phyloP scores from a whole-genome alignment of 2,797 vertebrate genomes.

The Prionace glauca region DNA sequence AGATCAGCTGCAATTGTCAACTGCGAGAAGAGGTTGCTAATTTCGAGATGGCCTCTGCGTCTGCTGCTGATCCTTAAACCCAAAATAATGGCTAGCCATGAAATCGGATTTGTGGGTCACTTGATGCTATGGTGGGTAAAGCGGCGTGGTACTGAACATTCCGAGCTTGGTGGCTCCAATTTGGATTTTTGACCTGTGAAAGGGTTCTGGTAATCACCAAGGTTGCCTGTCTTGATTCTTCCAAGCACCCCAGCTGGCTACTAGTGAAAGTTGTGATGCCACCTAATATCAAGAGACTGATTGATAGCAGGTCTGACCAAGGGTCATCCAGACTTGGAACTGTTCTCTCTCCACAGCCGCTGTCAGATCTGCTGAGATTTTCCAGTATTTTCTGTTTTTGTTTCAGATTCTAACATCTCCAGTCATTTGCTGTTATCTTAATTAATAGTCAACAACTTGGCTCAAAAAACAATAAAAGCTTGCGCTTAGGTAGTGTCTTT shows the following conservation, averaged over 20 bases:
- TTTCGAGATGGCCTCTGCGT: not conserved
- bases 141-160: not conserved
- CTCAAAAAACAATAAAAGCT: not conserved
- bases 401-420: no score
- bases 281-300: not conserved
- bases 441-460: not conserved
- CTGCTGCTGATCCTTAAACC: conserved; percentile 25
- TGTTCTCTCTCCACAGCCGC: no score
- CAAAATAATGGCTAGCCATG: not conserved
- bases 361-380: no score
- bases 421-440: no score
- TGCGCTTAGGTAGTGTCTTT: not conserved
- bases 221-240: not conserved
- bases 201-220: no score
- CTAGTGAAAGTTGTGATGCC: not conserved
- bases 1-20: conserved; percentile 1
- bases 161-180: not conserved
- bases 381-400: no score
- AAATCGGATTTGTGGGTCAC: conserved; percentile 25
- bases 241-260: not conserved
- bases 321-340: no score
- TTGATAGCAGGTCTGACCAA: not conserved
- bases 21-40: not conserved
- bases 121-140: not conserved
- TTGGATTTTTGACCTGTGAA: not conserved